Conservation (phyloP, 2,797 vertebrate genomes). For the Lacerta agilis region DNA sequence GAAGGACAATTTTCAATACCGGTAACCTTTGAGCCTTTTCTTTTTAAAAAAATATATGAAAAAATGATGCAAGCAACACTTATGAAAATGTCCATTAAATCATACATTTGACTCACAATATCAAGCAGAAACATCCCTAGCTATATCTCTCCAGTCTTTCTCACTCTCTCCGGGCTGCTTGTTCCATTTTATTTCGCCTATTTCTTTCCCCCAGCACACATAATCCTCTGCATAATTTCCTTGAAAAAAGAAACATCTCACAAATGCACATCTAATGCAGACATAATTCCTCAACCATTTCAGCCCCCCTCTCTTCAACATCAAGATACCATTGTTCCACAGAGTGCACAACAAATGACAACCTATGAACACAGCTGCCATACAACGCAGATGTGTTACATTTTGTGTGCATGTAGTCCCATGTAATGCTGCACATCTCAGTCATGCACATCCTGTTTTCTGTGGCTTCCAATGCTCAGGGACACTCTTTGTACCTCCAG, state of each 20-base stretch:
- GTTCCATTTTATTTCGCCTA: not conserved
- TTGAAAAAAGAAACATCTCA: slow-evolving; percentile 1
- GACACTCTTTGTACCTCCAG: not conserved
- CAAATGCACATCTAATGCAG: not conserved
- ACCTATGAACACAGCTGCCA: not conserved
- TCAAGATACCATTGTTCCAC: not conserved
- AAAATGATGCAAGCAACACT: not conserved
- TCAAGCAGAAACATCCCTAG: not conserved
- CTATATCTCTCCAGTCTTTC: not conserved
- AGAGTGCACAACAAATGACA: too few relatives aligned
- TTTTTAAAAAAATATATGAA: not conserved
- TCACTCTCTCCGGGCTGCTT: not conserved
- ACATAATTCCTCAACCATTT: not conserved
- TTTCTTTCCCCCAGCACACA: not conserved
- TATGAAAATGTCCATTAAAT: not conserved
- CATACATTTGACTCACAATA: not conserved
- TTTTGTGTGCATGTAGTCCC: not conserved
- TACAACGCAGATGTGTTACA: not conserved
- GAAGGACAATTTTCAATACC: not conserved
- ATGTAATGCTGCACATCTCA: not conserved
- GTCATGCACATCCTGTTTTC: not conserved
- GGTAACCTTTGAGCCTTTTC: not conserved
- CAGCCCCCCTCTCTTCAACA: not conserved
- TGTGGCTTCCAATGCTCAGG: not conserved
- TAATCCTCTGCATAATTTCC: not conserved